phyloP scores from a whole-genome alignment of 2,888 invertebrate species.

The Dendrolimus houi region DNA sequence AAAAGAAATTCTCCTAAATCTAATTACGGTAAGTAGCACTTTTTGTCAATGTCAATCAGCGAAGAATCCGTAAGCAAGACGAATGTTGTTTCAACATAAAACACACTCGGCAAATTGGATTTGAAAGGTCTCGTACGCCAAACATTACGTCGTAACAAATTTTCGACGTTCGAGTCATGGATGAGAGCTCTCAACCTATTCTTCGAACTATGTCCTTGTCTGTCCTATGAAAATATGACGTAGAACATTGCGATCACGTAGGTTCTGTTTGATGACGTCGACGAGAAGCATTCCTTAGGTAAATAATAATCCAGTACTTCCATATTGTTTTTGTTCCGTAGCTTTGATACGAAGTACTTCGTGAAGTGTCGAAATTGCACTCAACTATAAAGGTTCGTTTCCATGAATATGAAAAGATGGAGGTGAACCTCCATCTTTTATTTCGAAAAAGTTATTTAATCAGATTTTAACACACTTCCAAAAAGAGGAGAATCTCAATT shows the following conservation, averaged over 20 bases:
- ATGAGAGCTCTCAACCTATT: conserved; percentile 18
- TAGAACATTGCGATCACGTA: conserved; percentile 5
- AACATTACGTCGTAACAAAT: conserved; percentile 22
- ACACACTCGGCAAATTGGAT: conserved; percentile 1
- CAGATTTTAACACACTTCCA: no score
- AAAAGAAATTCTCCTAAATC: conserved; percentile 2
- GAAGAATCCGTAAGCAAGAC: conserved; percentile 1
- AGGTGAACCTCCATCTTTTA: no score
- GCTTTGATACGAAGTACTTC: no score
- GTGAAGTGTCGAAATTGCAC: no score
- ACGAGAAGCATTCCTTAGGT: conserved; percentile 8
- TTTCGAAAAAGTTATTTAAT: no score
- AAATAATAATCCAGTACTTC: not conserved
- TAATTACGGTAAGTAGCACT: conserved; percentile 3
- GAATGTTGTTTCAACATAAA: conserved; percentile 3
- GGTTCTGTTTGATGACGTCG: not conserved
- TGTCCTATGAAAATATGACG: conserved; percentile 19
- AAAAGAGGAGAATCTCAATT: no score
- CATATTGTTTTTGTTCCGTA: not conserved
- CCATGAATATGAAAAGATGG: no score
- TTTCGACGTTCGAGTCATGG: conserved; percentile 18
- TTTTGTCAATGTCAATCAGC: not conserved
- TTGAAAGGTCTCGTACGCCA: conserved; percentile 21
- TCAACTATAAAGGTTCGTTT: no score
- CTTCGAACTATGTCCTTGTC: conserved; percentile 16